Percentiles rank a stretch among this genome's conserved stretches.
phyloP scores from a whole-genome alignment of 2,113 vertebrate species.

The Promerops cafer region DNA sequence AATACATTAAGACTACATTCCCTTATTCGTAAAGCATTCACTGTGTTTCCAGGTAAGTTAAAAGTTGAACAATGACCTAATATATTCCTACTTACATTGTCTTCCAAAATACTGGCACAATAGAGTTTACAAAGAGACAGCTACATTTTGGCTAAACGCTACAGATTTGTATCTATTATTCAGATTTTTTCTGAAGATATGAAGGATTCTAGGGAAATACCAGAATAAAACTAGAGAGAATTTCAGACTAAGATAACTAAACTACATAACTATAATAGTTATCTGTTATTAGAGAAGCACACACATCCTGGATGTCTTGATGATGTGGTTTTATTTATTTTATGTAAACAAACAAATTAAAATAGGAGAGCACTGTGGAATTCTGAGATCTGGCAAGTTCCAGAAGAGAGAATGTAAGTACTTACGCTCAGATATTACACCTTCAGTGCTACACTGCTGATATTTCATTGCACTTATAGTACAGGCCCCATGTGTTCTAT shows the following conservation, averaged over 20 bases:
- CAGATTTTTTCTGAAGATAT: neutral
- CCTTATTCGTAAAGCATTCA: neutral
- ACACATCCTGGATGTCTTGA: neutral
- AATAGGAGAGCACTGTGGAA: neutral
- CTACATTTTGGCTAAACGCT: neutral
- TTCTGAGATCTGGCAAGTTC: neutral
- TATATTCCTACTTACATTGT: neutral
- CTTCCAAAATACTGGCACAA: neutral
- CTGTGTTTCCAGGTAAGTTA: neutral
- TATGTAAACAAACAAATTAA: neutral
- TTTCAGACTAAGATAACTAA: neutral
- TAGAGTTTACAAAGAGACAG: neutral
- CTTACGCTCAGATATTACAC: neutral
- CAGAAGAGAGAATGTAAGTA: neutral
- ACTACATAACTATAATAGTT: neutral
- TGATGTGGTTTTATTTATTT: neutral
- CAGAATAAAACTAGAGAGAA: neutral
- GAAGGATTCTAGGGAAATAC: neutral
- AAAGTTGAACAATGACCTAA: neutral
- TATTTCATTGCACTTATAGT: neutral
- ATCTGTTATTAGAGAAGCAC: neutral
- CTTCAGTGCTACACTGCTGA: neutral
- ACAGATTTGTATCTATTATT: neutral
- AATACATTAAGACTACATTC: neutral
- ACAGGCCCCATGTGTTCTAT: neutral